Percentiles rank a stretch among this genome's conserved stretches.
Conservation (phyloP, 2,888 invertebrate genomes). For the Alviniconcha strummeri region DNA sequence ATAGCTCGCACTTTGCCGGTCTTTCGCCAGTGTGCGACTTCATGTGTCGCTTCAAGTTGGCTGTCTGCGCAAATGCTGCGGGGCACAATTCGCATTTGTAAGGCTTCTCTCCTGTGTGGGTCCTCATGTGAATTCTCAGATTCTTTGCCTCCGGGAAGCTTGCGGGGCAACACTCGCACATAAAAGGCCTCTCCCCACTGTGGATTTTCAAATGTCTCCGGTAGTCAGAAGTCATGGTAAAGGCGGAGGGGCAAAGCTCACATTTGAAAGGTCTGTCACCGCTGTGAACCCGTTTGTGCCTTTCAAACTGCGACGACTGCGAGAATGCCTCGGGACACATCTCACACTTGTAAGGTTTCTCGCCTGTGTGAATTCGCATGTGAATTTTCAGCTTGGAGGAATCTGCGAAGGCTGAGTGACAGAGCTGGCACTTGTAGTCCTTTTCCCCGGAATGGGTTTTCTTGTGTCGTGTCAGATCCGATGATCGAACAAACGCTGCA, state of each 20-base stretch:
- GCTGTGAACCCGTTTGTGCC: constrained; percentile 3
- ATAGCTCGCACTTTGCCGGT: neutral
- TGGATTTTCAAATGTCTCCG: constrained; percentile 10
- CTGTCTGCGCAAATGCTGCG: neutral
- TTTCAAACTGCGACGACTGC: neutral
- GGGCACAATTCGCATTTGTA: neutral
- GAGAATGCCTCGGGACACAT: constrained; percentile 1
- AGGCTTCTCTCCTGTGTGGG: neutral
- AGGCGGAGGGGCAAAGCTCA: neutral
- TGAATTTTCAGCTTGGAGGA: constrained; percentile 10
- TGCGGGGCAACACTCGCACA: constrained; percentile 3
- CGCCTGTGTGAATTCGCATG: constrained; percentile 2
- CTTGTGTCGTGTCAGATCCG: neutral
- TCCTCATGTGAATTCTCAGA: neutral
- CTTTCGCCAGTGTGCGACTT: neutral
- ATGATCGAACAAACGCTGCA: neutral
- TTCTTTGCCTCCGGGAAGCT: constrained; percentile 6
- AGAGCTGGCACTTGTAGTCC: neutral
- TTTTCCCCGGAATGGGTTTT: constrained; percentile 6
- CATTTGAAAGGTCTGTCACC: neutral
- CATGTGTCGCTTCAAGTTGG: constrained; percentile 2
- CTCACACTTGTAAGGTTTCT: constrained; percentile 8
- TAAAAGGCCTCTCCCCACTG: neutral
- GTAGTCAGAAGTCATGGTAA: constrained; percentile 11
- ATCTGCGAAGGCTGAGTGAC: neutral